A percentile compares a stretch with the other conserved stretches of the same genome.
Conservation (phyloP, 2,888 invertebrate species). For the Ophion obscuratus region DNA sequence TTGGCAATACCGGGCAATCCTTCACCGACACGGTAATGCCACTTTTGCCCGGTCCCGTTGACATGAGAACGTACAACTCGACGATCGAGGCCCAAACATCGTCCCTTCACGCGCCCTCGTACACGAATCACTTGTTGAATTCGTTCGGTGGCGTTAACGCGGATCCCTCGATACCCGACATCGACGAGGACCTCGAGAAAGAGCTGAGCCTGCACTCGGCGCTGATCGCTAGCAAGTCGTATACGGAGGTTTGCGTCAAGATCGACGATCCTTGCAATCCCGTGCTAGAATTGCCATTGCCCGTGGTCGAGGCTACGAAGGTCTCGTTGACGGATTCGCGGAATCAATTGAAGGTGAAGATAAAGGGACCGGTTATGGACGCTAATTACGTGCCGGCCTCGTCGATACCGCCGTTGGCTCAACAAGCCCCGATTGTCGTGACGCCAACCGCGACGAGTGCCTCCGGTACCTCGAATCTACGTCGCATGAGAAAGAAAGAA, state of each 20-base stretch:
- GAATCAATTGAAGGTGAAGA: conserved; percentile 95
- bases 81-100: conserved; percentile 87
- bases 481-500: conserved; percentile 96
- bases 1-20: conserved; percentile 81
- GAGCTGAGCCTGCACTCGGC: conserved; percentile 87
- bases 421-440: conserved; percentile 83
- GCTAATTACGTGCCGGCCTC: conserved; percentile 88
- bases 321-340: conserved; percentile 92
- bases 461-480: conserved; percentile 90
- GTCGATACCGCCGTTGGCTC: conserved; percentile 86
- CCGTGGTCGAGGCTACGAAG: conserved; percentile 86
- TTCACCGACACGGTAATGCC: conserved; percentile 88
- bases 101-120: conserved; percentile 86
- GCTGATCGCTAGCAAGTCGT: conserved; percentile 85
- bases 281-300: conserved; percentile 78
- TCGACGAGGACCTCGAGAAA: conserved; percentile 92
- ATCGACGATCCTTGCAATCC: conserved; percentile 69
- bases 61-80: conserved; percentile 93
- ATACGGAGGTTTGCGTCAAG: conserved; percentile 73
- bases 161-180: conserved; percentile 89
- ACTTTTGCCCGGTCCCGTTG: conserved; percentile 93
- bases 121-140: conserved; percentile 88
- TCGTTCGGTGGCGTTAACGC: conserved; percentile 89
- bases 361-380: conserved; percentile 94
- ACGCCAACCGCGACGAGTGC: conserved; percentile 84